These are phyloP conservation scores for Lepisosteus osseus DNA, from an alignment of 2,113 vertebrate species.

Conservation along the genomic window DNA sequence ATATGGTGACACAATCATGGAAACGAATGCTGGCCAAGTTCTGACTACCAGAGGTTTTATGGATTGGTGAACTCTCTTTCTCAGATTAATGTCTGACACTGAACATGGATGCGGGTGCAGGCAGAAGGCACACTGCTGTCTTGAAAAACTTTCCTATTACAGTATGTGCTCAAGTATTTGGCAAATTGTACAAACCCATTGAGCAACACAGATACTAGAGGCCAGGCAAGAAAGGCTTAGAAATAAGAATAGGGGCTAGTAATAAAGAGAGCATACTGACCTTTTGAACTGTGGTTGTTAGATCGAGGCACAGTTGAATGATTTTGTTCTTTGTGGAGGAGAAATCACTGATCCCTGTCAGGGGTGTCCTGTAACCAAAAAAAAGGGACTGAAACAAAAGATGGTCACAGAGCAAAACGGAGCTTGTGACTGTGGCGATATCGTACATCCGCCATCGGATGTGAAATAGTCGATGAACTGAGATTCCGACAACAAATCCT, in stretches of 20 bases:
- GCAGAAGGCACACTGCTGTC: constrained; percentile 41
- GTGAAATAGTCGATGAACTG: too few relatives aligned
- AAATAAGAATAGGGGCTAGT: constrained; percentile 15
- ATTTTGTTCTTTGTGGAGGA: constrained; percentile 95
- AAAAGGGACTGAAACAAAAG: constrained; percentile 23
- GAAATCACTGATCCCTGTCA: constrained; percentile 94
- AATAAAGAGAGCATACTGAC: constrained; percentile 62
- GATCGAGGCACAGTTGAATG: constrained; percentile 93
- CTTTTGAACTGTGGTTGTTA: constrained; percentile 97
- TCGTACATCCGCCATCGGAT: background rate
- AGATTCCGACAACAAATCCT: too few relatives aligned
- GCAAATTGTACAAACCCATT: constrained; percentile 15
- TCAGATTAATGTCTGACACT: constrained; percentile 40
- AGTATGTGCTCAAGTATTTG: constrained; percentile 23
- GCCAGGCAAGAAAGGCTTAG: constrained; percentile 20
- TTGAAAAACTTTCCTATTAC: constrained; percentile 16
- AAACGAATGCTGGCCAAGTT: constrained; percentile 42
- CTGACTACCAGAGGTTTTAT: constrained; percentile 40
- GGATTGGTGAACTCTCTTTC: constrained; percentile 46
- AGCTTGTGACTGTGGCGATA: background rate
- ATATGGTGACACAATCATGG: constrained; percentile 40
- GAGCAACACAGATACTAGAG: constrained; percentile 22
- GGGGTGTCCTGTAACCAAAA: constrained; percentile 77
- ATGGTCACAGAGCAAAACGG: background rate
- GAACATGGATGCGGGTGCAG: constrained; percentile 33